These are phyloP conservation scores for Callyntrura guangdongensis DNA, from an alignment of 2,888 invertebrate species.

Conservation along the genomic window DNA sequence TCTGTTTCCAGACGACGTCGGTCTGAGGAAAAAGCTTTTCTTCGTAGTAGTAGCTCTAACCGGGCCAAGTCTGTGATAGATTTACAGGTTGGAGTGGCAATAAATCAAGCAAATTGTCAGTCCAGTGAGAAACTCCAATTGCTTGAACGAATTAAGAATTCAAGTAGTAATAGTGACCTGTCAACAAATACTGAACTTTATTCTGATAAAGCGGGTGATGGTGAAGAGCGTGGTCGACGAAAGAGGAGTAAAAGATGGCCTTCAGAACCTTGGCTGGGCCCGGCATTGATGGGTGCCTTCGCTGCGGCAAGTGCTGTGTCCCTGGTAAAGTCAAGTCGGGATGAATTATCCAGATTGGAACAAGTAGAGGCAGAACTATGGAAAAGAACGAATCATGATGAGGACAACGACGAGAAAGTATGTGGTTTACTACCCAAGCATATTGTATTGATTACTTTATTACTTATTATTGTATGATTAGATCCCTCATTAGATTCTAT, in stretches of 20 bases:
- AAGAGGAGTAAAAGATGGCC: conserved; percentile 55
- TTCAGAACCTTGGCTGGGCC: conserved; percentile 70
- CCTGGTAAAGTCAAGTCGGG: conserved; percentile 34
- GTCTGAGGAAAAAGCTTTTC: conserved; percentile 41
- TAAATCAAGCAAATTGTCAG: not conserved
- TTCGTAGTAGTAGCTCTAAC: conserved; percentile 41
- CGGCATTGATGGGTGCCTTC: conserved; percentile 63
- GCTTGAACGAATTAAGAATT: conserved; percentile 6
- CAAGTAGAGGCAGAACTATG: conserved; percentile 61
- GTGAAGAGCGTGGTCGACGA: conserved; percentile 16
- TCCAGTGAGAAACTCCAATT: conserved; percentile 60
- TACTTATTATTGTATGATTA: not conserved
- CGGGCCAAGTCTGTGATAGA: conserved; percentile 71
- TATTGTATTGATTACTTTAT: not conserved
- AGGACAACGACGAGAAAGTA: conserved; percentile 27
- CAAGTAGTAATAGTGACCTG: conserved; percentile 25
- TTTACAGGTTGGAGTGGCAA: conserved; percentile 6
- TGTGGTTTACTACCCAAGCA: not conserved
- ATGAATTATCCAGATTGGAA: conserved; percentile 59
- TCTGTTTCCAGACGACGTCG: conserved; percentile 49
- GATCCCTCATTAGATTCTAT: not conserved
- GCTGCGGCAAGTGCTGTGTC: conserved; percentile 64
- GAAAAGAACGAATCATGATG: not conserved
- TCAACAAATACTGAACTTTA: not conserved
- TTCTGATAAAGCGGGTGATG: not conserved